These are phyloP conservation scores for Prenolepis imparis DNA, from an alignment of 2,888 invertebrate genomes.

Conservation along the genomic window DNA sequence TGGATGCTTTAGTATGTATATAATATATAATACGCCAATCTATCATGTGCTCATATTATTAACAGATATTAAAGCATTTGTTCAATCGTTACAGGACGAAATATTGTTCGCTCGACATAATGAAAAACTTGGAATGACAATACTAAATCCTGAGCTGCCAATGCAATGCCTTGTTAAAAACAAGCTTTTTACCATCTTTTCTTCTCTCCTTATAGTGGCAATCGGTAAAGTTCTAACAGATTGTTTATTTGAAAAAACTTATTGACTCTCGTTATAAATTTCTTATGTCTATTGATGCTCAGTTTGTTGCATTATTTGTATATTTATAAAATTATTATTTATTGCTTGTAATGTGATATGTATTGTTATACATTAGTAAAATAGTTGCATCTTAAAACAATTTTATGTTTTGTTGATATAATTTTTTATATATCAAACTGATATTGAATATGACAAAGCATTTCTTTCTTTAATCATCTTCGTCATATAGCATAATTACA, in stretches of 20 bases:
- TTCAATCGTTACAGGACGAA: constrained; percentile 85
- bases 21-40: not conserved
- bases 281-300: constrained; percentile 41
- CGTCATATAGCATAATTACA: not conserved
- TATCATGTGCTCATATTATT: not conserved
- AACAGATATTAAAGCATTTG: constrained; percentile 15
- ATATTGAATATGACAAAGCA: constrained; percentile 3
- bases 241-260: constrained; percentile 77
- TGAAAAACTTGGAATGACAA: constrained; percentile 88
- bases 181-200: constrained; percentile 87
- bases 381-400: constrained; percentile 19
- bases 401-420: constrained; percentile 24
- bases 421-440: constrained; percentile 18
- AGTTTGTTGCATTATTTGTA: constrained; percentile 43
- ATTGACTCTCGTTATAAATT: constrained; percentile 59
- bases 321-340: constrained; percentile 55
- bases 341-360: constrained; percentile 27
- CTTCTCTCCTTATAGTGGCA: constrained; percentile 85
- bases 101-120: constrained; percentile 87
- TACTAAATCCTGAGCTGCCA: constrained; percentile 89
- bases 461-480: not conserved
- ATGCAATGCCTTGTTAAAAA: constrained; percentile 89
- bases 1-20: constrained; percentile 85
- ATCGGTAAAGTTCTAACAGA: constrained; percentile 86
- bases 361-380: constrained; percentile 37